A percentile compares a stretch with the other conserved stretches of the same genome.
These are phyloP conservation scores for Hydropsyche tenuis DNA, from an alignment of 1,140 invertebrate genomes.

Conservation along the genomic window DNA sequence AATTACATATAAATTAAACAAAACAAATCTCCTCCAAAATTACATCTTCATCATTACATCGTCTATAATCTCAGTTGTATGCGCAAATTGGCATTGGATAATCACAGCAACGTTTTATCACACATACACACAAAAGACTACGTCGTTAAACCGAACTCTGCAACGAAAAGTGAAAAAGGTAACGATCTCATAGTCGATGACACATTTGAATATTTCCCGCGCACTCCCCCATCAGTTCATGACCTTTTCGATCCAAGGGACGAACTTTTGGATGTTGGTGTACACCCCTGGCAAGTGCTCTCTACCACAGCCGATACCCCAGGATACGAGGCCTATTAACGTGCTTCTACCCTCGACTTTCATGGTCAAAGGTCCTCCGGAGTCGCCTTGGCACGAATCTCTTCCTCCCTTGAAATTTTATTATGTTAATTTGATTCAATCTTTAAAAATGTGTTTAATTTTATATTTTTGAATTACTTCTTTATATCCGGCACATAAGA, in stretches of 20 bases:
- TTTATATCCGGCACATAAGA: conserved; percentile 91
- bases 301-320: conserved; percentile 89
- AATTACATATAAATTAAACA: conserved; percentile 29
- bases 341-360: conserved; percentile 82
- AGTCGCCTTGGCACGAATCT: conserved; percentile 81
- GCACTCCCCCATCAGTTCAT: conserved; percentile 62
- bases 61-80: not conserved
- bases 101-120: too few species aligned
- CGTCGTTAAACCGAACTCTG: too few species aligned
- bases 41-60: not conserved
- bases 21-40: not conserved
- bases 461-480: conserved; percentile 64
- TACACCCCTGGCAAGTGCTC: conserved; percentile 90
- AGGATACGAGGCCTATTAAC: conserved; percentile 86
- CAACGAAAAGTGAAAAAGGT: too few species aligned
- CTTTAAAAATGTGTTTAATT: not conserved
- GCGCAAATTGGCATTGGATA: not conserved
- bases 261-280: conserved; percentile 90
- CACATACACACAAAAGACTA: too few species aligned
- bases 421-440: not conserved
- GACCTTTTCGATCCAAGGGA: conserved; percentile 89
- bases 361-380: conserved; percentile 82
- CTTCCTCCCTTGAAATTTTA: conserved; percentile 64
- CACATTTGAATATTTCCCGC: not conserved
- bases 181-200: not conserved